Evolutionary conservation across 64 coral and sea anemone species (phyloP).

Genomic region (Porites lutea): DNA sequence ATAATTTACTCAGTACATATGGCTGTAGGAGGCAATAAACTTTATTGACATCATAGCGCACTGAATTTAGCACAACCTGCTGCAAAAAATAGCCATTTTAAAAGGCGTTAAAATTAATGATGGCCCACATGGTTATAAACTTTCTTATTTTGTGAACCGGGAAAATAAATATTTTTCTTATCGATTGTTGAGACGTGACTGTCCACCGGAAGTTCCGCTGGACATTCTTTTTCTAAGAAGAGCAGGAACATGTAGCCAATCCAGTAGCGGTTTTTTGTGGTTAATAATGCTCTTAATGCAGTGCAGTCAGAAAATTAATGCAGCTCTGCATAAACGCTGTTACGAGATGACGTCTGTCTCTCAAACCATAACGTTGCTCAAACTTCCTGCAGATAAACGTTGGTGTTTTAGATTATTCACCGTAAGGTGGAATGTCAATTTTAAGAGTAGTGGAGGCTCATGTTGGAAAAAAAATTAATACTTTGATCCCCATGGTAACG

Average conservation of each 20-base stretch:
- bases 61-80: not conserved
- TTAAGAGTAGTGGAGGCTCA: no score
- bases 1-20: not conserved
- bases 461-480: no score
- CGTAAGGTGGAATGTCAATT: not conserved
- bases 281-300: not conserved
- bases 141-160: not conserved
- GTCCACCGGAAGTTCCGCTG: conserved; percentile 1
- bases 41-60: not conserved
- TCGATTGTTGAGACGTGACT: conserved; percentile 6
- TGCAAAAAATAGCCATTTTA: not conserved
- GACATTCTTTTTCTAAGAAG: conserved; percentile 21
- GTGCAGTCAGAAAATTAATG: not conserved
- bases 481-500: not conserved
- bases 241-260: not conserved
- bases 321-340: no score
- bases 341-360: not conserved
- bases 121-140: not conserved
- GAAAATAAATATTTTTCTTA: not conserved
- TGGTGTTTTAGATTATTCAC: not conserved
- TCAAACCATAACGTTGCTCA: not conserved
- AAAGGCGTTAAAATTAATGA: not conserved
- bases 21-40: not conserved
- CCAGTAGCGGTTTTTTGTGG: not conserved
- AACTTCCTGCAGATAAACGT: not conserved